Evolutionary conservation across 2,113 vertebrate genomes (phyloP).

Genomic region (Megaceryle torquata): DNA sequence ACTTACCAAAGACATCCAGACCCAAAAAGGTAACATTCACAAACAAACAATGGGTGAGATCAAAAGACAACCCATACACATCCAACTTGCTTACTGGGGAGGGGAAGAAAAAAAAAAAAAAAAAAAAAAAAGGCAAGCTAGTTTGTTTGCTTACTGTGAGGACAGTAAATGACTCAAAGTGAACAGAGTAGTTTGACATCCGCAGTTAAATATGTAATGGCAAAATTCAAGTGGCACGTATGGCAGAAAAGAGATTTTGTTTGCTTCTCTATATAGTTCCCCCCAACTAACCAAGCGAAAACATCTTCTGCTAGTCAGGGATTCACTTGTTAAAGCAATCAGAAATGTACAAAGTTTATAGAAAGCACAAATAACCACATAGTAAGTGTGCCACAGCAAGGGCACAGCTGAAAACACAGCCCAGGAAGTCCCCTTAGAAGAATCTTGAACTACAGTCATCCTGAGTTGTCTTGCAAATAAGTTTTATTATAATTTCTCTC

Average conservation of each 20-base stretch:
- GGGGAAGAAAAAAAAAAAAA: no score
- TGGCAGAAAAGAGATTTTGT: not conserved
- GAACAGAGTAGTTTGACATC: not conserved
- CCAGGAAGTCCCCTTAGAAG: not conserved
- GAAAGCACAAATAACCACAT: not conserved
- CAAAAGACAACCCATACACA: not conserved
- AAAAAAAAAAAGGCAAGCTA: not conserved
- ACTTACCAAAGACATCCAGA: constrained; percentile 13
- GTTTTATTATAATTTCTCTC: not conserved
- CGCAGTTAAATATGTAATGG: not conserved
- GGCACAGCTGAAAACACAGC: not conserved
- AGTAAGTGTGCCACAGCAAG: rapidly evolving
- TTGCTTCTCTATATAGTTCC: not conserved
- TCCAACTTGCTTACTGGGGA: not conserved
- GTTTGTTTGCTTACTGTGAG: not conserved
- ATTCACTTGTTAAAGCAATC: not conserved
- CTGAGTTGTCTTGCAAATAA: not conserved
- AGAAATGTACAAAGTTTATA: not conserved
- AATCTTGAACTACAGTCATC: not conserved
- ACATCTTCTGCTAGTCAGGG: not conserved
- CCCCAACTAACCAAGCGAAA: not conserved
- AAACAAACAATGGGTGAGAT: not conserved
- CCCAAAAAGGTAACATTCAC: not conserved
- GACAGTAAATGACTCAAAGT: not conserved
- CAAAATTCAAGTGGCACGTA: not conserved